Percentiles rank a stretch among this genome's conserved stretches.
Evolutionary conservation across 2,888 invertebrate species (phyloP).

Genomic region (Cephalotes varians): DNA sequence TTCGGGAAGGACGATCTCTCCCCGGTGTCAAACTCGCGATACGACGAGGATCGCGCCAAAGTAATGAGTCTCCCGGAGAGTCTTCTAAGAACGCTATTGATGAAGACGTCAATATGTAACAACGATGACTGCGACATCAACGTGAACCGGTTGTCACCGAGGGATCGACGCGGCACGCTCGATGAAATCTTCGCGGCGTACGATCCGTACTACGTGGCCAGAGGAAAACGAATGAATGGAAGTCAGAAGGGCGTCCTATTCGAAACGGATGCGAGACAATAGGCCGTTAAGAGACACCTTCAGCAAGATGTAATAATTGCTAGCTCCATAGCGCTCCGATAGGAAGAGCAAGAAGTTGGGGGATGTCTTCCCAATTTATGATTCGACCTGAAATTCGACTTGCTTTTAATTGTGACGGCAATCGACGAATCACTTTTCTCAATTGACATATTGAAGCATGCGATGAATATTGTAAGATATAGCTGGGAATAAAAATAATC

Average conservation of each 20-base stretch:
- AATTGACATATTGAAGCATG: neutral
- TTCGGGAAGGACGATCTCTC: neutral
- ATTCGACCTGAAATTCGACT: neutral
- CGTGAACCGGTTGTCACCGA: neutral
- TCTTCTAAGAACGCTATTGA: constrained; percentile 16
- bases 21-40: neutral
- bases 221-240: constrained; percentile 61
- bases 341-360: neutral
- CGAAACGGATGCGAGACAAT: neutral
- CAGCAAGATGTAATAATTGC: neutral
- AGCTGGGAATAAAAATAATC: neutral
- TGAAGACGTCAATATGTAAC: constrained; percentile 1
- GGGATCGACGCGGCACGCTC: constrained; percentile 67
- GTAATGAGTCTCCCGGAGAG: neutral
- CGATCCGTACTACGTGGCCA: constrained; percentile 74
- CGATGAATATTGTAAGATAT: neutral
- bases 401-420: neutral
- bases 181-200: constrained; percentile 70
- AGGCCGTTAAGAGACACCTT: neutral
- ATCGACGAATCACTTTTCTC: neutral
- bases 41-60: neutral
- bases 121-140: neutral
- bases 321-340: neutral
- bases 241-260: neutral
- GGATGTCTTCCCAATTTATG: neutral